phyloP scores from a whole-genome alignment of 2,797 vertebrate species.

The Salarias fasciatus region DNA sequence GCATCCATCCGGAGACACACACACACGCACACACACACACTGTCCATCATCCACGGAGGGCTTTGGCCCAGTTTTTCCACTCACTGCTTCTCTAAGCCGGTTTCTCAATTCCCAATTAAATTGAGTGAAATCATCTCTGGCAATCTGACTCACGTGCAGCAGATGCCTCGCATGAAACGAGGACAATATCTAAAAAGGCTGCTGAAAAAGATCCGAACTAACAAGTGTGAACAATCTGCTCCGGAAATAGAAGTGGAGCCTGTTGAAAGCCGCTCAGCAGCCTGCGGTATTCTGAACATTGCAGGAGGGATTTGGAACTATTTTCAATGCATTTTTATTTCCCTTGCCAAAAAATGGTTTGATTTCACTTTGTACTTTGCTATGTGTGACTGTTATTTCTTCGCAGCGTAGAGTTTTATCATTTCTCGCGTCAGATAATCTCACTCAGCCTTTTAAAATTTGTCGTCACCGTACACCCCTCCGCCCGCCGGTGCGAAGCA shows the following conservation, averaged over 20 bases:
- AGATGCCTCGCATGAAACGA: slow-evolving; percentile 6
- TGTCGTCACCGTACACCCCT: not conserved
- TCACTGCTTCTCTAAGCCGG: slow-evolving; percentile 23
- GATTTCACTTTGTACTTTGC: too few relatives aligned
- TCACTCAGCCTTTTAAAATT: slow-evolving; percentile 5
- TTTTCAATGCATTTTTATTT: too few relatives aligned
- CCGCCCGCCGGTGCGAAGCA: slow-evolving; percentile 12
- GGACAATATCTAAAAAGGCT: slow-evolving; percentile 23
- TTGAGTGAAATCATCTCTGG: slow-evolving; percentile 53
- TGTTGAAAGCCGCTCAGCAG: not conserved
- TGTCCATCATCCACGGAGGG: slow-evolving; percentile 27
- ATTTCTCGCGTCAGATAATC: slow-evolving; percentile 17
- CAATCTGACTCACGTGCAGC: slow-evolving; percentile 49
- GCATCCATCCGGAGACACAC: slow-evolving; percentile 10
- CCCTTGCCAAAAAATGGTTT: too few relatives aligned
- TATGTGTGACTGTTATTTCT: not conserved
- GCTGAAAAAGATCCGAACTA: slow-evolving; percentile 3
- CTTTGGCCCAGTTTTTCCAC: slow-evolving; percentile 66
- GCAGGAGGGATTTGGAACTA: not conserved
- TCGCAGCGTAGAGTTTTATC: not conserved
- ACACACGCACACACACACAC: slow-evolving; percentile 35
- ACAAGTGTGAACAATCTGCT: slow-evolving; percentile 8
- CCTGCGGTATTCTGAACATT: not conserved
- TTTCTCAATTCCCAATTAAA: slow-evolving; percentile 67
- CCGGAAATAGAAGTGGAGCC: slow-evolving; percentile 15